Evolutionary conservation across 2,888 invertebrate genomes (phyloP), one percentile per base, ranked within the genome.

Genomic region (Callinectes sapidus): DNA sequence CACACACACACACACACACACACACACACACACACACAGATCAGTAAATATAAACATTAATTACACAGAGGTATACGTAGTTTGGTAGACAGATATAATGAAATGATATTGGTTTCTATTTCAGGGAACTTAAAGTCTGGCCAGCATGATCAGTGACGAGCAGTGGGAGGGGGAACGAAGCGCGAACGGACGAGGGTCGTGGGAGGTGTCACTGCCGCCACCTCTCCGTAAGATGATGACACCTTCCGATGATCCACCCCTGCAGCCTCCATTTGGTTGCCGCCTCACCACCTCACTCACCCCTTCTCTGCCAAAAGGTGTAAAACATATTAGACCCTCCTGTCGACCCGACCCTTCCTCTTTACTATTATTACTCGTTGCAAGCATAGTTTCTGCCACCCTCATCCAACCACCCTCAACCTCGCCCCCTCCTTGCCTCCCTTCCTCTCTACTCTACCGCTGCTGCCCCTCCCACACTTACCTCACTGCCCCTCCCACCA

Each of bases 281-380:
- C 35, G 18, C 55, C 88, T 32, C 88, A 28, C 61, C 88, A 55
- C 35, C 35, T 55, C 61, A 35, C 35, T 81, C 54, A 35, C 88
- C 3, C 32, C 88, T 55, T 55, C 88, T n/a, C 88, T 55, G 42
- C 87, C 88, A 54, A 55, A 42, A 87, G 48, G 48, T 81, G 35
- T 81, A 81, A 81, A 81, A 81, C 81, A 81, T 81, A 81, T 81
- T 81, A 81, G 81, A 81, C 81, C 81, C 81, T 81, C 35, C 81
- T 35, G 42, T 55, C 88, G 48, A 54, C 55, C 88, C 88, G 54
- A 88, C 55, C 55, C 32, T 28, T 88, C 55, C 55, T 61, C 66
- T 77, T 77, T 77, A 28, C 89, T 89, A 89, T 89, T 89, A 89
- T 89, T 89, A 89, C 89, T 48, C 71, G 89, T 89, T 89, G 89